These are phyloP conservation scores for Nesogale talazaci DNA, from an alignment of 2,113 vertebrate genomes.

Conservation along the genomic window DNA sequence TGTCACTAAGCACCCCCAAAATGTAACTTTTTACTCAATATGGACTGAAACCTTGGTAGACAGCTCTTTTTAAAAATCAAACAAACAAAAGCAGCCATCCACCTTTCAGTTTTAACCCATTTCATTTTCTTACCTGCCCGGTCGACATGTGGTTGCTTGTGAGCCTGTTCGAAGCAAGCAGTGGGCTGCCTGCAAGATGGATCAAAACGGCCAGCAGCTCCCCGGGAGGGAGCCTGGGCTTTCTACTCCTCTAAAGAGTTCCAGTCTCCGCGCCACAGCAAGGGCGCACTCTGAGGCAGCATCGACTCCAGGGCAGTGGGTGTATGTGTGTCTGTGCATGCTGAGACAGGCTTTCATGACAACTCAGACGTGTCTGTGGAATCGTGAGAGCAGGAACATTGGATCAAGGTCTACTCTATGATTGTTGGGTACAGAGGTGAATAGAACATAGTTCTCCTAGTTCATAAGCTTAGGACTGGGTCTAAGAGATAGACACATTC, in stretches of 20 bases:
- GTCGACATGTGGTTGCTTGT: not conserved
- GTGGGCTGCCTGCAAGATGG: no score
- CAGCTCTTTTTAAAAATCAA: not conserved
- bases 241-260: no score
- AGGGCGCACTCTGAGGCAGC: no score
- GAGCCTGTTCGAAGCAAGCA: not conserved
- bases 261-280: no score
- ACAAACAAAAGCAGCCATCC: not conserved
- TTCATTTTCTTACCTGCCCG: not conserved
- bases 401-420: not conserved
- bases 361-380: not conserved
- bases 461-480: not conserved
- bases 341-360: not conserved
- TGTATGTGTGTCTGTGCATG: not conserved
- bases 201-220: no score
- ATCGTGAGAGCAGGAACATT: not conserved
- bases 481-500: no score
- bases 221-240: no score
- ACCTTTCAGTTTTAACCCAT: not conserved
- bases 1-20: not conserved
- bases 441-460: not conserved
- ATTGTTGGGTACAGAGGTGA: rapidly evolving
- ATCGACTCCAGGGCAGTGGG: no score
- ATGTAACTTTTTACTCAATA: not conserved
- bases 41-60: not conserved